Conservation (phyloP, 1,140 invertebrate species). For the Tachypleus tridentatus region DNA sequence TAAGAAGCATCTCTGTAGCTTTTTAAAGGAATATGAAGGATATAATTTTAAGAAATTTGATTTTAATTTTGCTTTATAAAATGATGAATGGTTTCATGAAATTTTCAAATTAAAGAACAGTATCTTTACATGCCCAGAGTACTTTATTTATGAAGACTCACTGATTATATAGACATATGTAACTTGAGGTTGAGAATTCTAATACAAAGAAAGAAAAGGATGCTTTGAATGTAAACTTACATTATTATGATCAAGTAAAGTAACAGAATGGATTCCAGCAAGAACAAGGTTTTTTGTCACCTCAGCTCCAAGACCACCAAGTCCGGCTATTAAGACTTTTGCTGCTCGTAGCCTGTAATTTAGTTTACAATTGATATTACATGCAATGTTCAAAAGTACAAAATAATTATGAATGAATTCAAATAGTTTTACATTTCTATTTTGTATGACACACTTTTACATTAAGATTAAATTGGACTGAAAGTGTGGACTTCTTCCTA, state of each 20-base stretch:
- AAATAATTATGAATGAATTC: slow-evolving; percentile 3
- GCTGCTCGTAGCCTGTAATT: slow-evolving; percentile 60
- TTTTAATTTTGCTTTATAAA: slow-evolving; percentile 41
- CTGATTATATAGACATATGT: slow-evolving; percentile 20
- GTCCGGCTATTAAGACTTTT: slow-evolving; percentile 72
- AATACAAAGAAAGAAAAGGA: slow-evolving; percentile 17
- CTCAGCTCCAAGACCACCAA: slow-evolving; percentile 85
- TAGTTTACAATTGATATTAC: background rate
- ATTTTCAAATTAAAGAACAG: no score
- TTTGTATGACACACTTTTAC: no score
- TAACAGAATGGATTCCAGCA: slow-evolving; percentile 81
- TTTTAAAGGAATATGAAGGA: slow-evolving; percentile 1
- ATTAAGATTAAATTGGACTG: no score
- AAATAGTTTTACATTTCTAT: no score
- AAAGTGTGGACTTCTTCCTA: no score
- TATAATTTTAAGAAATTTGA: slow-evolving; percentile 34
- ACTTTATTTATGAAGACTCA: slow-evolving; percentile 3
- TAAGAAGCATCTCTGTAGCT: no score
- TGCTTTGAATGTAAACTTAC: slow-evolving; percentile 41
- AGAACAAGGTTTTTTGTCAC: slow-evolving; percentile 93
- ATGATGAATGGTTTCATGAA: no score
- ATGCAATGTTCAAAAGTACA: background rate
- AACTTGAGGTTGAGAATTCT: slow-evolving; percentile 69
- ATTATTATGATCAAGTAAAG: slow-evolving; percentile 64
- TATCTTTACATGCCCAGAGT: background rate